Conservation (phyloP, 2,888 invertebrate genomes). For the Lithophane leautieri region DNA sequence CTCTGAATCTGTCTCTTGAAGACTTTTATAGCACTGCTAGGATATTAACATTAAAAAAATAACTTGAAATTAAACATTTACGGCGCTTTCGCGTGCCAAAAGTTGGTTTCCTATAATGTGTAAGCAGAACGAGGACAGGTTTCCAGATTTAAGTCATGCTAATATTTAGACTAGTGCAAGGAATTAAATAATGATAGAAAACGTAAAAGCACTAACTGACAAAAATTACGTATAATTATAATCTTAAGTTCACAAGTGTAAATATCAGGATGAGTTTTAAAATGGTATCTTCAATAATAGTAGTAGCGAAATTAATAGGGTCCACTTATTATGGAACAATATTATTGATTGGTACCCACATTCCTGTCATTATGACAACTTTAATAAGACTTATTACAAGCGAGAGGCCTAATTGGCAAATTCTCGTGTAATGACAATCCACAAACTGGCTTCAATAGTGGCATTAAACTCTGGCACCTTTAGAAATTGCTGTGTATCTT, state of each 20-base stretch:
- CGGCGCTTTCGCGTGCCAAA: slow-evolving; percentile 36
- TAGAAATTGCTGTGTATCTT: slow-evolving; percentile 21
- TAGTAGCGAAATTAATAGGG: background rate
- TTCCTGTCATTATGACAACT: background rate
- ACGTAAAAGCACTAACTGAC: background rate
- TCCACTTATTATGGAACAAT: background rate
- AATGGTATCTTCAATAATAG: slow-evolving; percentile 9
- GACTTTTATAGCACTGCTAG: slow-evolving; percentile 33
- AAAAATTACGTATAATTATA: background rate
- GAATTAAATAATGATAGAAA: slow-evolving; percentile 8
- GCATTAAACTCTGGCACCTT: slow-evolving; percentile 23
- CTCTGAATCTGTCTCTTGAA: slow-evolving; percentile 35
- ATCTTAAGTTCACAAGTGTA: slow-evolving; percentile 1
- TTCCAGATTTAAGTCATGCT: slow-evolving; percentile 31
- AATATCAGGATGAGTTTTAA: background rate
- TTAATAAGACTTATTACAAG: slow-evolving; percentile 11
- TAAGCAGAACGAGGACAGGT: slow-evolving; percentile 35
- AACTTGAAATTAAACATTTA: slow-evolving; percentile 39
- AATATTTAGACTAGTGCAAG: slow-evolving; percentile 19
- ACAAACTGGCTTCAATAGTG: slow-evolving; percentile 4
- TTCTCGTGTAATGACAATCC: slow-evolving; percentile 19
- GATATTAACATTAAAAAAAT: slow-evolving; percentile 39
- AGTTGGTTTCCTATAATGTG: slow-evolving; percentile 27
- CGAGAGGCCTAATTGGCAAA: slow-evolving; percentile 11
- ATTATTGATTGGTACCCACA: slow-evolving; percentile 5